Percentiles rank a stretch among this genome's conserved stretches.
These are phyloP conservation scores for Neoniphon sammara DNA, from an alignment of 2,797 vertebrate species.

Conservation along the genomic window DNA sequence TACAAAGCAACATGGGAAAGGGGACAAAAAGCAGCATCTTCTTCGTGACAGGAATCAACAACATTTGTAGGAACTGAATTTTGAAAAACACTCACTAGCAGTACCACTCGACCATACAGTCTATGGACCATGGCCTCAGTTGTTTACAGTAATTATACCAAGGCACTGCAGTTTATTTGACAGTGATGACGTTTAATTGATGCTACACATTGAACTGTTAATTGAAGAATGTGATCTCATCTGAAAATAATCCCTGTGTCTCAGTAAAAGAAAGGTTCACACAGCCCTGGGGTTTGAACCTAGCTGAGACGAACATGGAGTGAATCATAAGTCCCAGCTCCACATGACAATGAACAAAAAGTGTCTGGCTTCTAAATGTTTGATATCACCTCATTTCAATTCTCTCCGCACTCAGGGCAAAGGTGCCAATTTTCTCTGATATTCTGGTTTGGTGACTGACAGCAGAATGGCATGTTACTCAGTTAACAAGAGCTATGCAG, in stretches of 20 bases:
- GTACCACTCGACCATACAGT: not conserved
- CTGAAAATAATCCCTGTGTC: slow-evolving; percentile 1
- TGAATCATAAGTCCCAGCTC: slow-evolving; percentile 42
- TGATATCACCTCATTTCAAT: slow-evolving; percentile 61
- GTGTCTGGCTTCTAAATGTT: slow-evolving; percentile 53
- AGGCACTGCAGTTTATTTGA: slow-evolving; percentile 13
- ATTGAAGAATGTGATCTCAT: slow-evolving; percentile 31
- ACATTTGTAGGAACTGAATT: not conserved
- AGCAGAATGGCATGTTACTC: slow-evolving; percentile 53
- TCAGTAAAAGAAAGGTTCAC: slow-evolving; percentile 1
- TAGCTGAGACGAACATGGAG: slow-evolving; percentile 10
- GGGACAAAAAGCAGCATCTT: too few species aligned
- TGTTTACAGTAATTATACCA: slow-evolving; percentile 27
- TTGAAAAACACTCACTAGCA: not conserved
- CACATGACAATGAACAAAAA: slow-evolving; percentile 32
- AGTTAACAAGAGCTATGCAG: slow-evolving; percentile 66
- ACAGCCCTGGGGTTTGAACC: slow-evolving; percentile 10
- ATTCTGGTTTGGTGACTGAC: slow-evolving; percentile 70
- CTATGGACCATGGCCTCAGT: slow-evolving; percentile 6
- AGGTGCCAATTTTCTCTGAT: slow-evolving; percentile 66
- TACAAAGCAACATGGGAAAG: too few species aligned
- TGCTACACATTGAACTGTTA: slow-evolving; percentile 1
- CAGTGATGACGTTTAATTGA: slow-evolving; percentile 21
- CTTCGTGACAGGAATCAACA: not conserved
- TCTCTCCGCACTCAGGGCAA: slow-evolving; percentile 46